Percentiles rank a stretch among this genome's conserved stretches.
These are phyloP conservation scores for Chrysotoxum bicinctum DNA, from an alignment of 2,888 invertebrate species.

Conservation along the genomic window DNA sequence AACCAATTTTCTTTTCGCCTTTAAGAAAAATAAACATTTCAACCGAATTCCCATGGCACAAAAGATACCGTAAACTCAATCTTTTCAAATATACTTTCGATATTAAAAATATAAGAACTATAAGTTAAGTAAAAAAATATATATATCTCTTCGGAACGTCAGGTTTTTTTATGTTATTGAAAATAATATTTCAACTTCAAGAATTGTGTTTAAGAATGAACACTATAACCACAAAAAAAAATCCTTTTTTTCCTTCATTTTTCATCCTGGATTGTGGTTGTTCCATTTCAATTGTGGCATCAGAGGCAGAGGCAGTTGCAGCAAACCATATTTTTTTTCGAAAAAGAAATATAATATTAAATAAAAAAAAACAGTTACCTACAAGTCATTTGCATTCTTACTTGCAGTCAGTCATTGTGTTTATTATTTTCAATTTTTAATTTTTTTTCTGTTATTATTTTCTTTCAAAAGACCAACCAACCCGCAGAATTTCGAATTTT, in stretches of 20 bases:
- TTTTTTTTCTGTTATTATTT: not conserved
- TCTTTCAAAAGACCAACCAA: slow-evolving; percentile 16
- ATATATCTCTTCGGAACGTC: not conserved
- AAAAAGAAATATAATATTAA: not conserved
- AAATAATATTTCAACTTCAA: slow-evolving; percentile 14
- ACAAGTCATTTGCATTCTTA: slow-evolving; percentile 56
- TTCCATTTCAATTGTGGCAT: slow-evolving; percentile 34
- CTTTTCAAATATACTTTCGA: not conserved
- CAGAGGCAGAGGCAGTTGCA: not conserved
- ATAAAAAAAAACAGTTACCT: slow-evolving; percentile 1
- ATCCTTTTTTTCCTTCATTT: not conserved
- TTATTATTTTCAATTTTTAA: slow-evolving; percentile 2
- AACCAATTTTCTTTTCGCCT: not conserved
- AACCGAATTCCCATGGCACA: not conserved
- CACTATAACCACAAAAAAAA: not conserved
- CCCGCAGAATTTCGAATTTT: slow-evolving; percentile 34
- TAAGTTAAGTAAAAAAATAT: not conserved
- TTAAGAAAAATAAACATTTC: not conserved
- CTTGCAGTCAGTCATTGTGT: slow-evolving; percentile 39
- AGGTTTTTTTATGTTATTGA: slow-evolving; percentile 10
- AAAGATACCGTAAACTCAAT: not conserved
- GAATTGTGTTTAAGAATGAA: slow-evolving; percentile 6
- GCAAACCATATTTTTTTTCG: not conserved
- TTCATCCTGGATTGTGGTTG: slow-evolving; percentile 24
- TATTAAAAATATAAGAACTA: not conserved